Evolutionary conservation across 2,797 vertebrate genomes (phyloP).

Genomic region (Hozukius guyotensis): DNA sequence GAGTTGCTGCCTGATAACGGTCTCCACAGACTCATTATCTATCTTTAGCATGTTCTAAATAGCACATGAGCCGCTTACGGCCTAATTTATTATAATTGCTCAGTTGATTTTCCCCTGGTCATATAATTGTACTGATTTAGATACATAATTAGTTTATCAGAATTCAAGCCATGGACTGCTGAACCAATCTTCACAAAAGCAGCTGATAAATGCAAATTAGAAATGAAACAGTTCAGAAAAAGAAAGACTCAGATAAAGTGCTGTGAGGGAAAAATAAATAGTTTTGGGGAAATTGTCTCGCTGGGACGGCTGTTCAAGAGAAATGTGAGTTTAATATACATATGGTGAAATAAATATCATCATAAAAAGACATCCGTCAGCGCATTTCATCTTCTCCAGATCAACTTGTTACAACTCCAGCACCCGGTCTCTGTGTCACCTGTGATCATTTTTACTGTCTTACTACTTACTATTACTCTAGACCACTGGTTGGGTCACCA

Average conservation of each 20-base stretch:
- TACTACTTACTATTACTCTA: not conserved
- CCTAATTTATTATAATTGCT: constrained; percentile 45
- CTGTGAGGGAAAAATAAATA: not conserved
- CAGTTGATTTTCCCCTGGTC: constrained; percentile 24
- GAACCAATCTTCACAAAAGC: constrained; percentile 1
- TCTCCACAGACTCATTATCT: constrained; percentile 38
- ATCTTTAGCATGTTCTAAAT: constrained; percentile 30
- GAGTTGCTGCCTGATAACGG: constrained; percentile 15
- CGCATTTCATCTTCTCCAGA: not conserved
- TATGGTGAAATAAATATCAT: not conserved
- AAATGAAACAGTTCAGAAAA: constrained; percentile 8
- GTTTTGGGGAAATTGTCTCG: not conserved
- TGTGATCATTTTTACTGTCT: not conserved
- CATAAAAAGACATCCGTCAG: not conserved
- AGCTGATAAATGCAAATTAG: constrained; percentile 7
- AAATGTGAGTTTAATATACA: not conserved
- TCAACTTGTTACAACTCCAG: not conserved
- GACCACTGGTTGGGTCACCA: too few relatives aligned
- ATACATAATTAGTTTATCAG: constrained; percentile 38
- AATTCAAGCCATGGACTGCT: constrained; percentile 26
- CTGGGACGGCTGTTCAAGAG: not conserved
- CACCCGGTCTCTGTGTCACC: not conserved
- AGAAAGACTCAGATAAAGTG: constrained; percentile 2
- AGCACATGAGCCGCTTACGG: constrained; percentile 4
- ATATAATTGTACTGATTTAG: constrained; percentile 38